These are phyloP conservation scores for Amphipoea lucens DNA, from an alignment of 2,888 invertebrate species.

Conservation along the genomic window DNA sequence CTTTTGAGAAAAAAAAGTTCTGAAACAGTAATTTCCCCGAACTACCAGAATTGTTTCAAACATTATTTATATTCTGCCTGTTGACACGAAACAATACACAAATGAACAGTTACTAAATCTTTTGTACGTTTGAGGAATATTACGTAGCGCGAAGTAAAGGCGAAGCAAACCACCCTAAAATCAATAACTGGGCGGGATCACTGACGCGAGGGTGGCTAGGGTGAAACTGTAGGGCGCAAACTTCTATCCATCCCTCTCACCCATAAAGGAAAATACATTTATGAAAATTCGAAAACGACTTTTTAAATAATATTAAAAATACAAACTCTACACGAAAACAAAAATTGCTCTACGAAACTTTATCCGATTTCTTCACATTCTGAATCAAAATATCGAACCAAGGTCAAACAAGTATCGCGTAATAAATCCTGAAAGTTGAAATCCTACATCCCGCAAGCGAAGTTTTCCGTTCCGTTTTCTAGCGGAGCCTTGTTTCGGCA, in stretches of 20 bases:
- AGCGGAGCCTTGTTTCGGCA: not conserved
- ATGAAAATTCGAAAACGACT: not conserved
- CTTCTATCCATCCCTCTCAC: slow-evolving; percentile 14
- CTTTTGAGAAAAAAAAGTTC: too few relatives aligned
- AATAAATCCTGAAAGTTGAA: slow-evolving; percentile 6
- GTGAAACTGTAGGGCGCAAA: not conserved
- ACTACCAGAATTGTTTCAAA: not conserved
- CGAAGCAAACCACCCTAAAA: not conserved
- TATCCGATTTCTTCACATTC: not conserved
- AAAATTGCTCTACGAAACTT: not conserved
- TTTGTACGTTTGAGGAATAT: not conserved
- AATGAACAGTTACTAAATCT: not conserved
- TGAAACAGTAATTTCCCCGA: too few relatives aligned
- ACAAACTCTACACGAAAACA: not conserved
- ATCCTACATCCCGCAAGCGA: slow-evolving; percentile 35
- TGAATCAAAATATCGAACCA: not conserved
- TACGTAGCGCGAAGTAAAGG: not conserved
- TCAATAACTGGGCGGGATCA: slow-evolving; percentile 33
- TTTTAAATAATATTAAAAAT: not conserved
- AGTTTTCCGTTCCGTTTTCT: not conserved
- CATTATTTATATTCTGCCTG: too few relatives aligned
- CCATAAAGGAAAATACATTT: not conserved
- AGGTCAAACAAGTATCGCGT: not conserved
- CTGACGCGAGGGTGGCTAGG: not conserved
- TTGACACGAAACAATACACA: not conserved